A percentile compares a stretch with the other conserved stretches of the same genome.
These are phyloP conservation scores for Corapipo altera DNA, from an alignment of 2,113 vertebrate species.

Conservation along the genomic window DNA sequence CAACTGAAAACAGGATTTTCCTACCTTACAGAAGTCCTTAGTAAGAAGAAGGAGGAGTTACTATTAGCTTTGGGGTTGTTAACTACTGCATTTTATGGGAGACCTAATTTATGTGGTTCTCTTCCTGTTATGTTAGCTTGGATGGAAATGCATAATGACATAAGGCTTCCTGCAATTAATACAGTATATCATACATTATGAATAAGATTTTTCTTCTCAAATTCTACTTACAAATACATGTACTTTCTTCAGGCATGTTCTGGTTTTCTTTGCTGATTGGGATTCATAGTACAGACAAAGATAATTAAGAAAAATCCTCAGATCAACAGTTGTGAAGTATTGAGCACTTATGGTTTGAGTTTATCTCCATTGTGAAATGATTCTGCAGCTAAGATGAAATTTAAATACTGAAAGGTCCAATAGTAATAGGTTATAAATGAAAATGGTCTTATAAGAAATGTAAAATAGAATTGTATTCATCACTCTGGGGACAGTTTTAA, in stretches of 20 bases:
- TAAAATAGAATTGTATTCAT: neutral
- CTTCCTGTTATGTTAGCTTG: neutral
- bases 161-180: neutral
- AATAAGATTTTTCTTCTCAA: neutral
- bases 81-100: neutral
- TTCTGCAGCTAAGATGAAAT: neutral
- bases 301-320: neutral
- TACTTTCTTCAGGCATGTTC: neutral
- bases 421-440: neutral
- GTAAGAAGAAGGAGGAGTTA: neutral
- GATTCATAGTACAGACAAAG: neutral
- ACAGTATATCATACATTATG: neutral
- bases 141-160: neutral
- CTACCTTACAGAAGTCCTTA: neutral
- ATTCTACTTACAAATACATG: neutral
- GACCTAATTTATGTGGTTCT: neutral
- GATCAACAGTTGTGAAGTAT: neutral
- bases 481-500: neutral
- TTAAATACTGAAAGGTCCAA: neutral
- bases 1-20: neutral
- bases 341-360: neutral
- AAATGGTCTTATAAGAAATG: neutral
- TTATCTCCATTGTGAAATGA: neutral
- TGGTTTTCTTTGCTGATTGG: neutral
- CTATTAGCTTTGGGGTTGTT: neutral